Base-by-base conservation (phyloP, 2,113 vertebrate species). In the Sorex araneus region DNA sequence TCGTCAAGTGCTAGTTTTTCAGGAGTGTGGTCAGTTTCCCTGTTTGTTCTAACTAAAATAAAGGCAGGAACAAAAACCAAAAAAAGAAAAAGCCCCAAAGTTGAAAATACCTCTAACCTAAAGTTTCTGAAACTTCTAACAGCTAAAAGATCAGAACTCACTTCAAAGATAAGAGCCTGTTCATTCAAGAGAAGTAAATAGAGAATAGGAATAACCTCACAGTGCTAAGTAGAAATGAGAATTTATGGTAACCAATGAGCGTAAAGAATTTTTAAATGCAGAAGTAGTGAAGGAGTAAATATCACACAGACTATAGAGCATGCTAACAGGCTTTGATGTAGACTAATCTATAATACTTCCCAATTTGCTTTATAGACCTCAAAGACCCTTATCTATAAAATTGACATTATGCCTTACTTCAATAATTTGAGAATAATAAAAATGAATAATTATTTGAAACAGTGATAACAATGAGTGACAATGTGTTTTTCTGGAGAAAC, bases 101-200 rank as follows among this genome's bases (percentile, higher is more conserved):
- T 32, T 60, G 7, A 74, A 85, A 40, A 36, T 50, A 54, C 45
- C 18, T 67, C 45, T 66, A 60, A 67, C 3, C 16, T 40, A 85
- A 73, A 70, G 32, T 83, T 64, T 63, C 21, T 66, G 28, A 71
- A 34, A 67, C 23, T 71, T 28, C 66, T 60, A 50, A 77, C 45
- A 40, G 27, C 15, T 73, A 19, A 23, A 73, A 45, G 0, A 0
- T 69, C 25, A 89, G n/a, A 87, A 43, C 3, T 8, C 21, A 3
- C 4, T 34, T 90, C 32, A 57, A 78, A 90, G 34, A 32, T 90
- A 70, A 93, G 36, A 90, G n/a, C n/a, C n/a, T n/a, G n/a, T 4
- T 11, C 57, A 64, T 63, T 84, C n/a, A 87, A 50, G 30, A 75
- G 82, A 84, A 6, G 30, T 34, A 84, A 92, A 80, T 30, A 7